Conservation (phyloP, 1,140 invertebrate species). For the Popillia japonica region DNA sequence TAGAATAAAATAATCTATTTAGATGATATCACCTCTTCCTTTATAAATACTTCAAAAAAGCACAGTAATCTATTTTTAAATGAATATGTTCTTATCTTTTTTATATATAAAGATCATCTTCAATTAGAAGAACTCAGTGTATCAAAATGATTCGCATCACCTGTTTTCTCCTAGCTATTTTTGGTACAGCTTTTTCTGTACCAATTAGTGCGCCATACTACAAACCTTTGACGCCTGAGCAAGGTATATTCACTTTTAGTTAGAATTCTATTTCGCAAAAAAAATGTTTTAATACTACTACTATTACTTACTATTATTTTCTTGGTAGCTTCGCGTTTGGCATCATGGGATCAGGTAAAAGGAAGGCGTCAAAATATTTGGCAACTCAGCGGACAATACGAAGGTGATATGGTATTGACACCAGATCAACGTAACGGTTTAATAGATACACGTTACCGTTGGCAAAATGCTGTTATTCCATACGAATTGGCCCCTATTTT, state of each 20-base stretch:
- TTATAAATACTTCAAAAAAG: neutral
- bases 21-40: neutral
- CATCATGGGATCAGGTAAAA: neutral
- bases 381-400: conserved; percentile 33
- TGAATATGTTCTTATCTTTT: neutral
- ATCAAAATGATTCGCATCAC: neutral
- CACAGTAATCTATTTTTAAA: neutral
- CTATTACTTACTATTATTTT: no score
- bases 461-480: conserved; percentile 35
- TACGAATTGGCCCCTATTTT: conserved; percentile 38
- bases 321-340: neutral
- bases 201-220: neutral
- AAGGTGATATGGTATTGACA: conserved; percentile 40
- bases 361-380: conserved; percentile 19
- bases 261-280: neutral
- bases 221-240: neutral
- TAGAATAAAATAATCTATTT: no score
- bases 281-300: neutral
- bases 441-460: conserved; percentile 20
- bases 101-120: neutral
- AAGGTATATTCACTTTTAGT: neutral
- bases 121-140: neutral
- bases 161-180: neutral
- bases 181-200: neutral
- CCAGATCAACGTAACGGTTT: conserved; percentile 37